Evolutionary conservation across 2,888 invertebrate genomes (phyloP).

Genomic region (Acleris emargana): DNA sequence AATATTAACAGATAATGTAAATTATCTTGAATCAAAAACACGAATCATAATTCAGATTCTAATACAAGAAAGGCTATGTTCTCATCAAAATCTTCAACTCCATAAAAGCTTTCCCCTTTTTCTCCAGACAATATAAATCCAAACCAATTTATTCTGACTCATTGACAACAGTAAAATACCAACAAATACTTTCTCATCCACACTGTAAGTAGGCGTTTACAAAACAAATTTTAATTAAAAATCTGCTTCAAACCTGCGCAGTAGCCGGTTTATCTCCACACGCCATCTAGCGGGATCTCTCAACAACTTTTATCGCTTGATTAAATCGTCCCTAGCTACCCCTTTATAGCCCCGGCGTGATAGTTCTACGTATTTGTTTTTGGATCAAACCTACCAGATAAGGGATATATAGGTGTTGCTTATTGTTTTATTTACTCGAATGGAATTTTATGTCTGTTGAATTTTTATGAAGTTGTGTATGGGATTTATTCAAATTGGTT

Average conservation of each 20-base stretch:
- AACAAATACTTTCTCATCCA: too few species aligned
- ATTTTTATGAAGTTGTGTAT: constrained; percentile 33
- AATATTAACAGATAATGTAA: too few species aligned
- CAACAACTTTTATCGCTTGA: constrained; percentile 76
- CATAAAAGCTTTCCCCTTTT: too few species aligned
- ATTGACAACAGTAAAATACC: too few species aligned
- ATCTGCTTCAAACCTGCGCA: constrained; percentile 16
- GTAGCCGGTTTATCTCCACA: constrained; percentile 56
- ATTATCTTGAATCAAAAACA: too few species aligned
- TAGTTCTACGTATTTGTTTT: constrained; percentile 67
- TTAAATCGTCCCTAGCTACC: constrained; percentile 76
- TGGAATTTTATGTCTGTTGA: constrained; percentile 31
- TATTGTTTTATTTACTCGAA: constrained; percentile 37
- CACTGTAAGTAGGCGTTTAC: neutral
- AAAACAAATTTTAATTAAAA: constrained; percentile 14
- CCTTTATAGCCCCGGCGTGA: constrained; percentile 64
- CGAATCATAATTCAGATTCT: too few species aligned
- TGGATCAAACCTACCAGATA: constrained; percentile 54
- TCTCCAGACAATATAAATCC: too few species aligned
- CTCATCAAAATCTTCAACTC: too few species aligned
- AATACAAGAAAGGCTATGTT: too few species aligned
- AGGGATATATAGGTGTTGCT: constrained; percentile 41
- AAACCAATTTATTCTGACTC: too few species aligned
- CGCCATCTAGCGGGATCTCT: constrained; percentile 65
- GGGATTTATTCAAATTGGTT: constrained; percentile 24